Evolutionary conservation across 2,797 vertebrate species (phyloP).

Genomic region (Paedocypris micromegethes): DNA sequence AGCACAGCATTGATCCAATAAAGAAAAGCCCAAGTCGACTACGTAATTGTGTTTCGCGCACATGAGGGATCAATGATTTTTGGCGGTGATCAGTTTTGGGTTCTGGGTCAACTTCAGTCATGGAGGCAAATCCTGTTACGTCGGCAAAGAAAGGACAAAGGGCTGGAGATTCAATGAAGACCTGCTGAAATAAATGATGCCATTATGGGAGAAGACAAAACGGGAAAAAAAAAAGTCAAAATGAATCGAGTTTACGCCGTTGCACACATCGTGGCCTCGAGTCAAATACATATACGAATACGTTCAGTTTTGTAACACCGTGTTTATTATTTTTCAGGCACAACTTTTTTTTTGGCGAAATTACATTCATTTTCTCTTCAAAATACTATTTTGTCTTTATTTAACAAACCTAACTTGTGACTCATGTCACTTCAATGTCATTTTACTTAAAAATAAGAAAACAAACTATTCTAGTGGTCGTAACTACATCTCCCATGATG

Average conservation of each 20-base stretch:
- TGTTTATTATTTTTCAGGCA: no score
- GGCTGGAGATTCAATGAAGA: constrained; percentile 16
- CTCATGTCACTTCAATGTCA: no score
- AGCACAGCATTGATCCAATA: constrained; percentile 62
- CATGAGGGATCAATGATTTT: constrained; percentile 56
- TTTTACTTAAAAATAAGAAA: no score
- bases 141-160: constrained; percentile 8
- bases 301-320: no score
- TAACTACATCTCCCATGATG: no score
- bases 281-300: no score
- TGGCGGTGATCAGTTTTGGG: constrained; percentile 3
- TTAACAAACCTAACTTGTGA: no score
- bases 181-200: constrained; percentile 16
- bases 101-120: constrained; percentile 38
- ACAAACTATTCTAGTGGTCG: no score
- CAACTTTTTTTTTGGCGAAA: no score
- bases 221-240: neutral
- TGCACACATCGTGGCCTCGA: no score
- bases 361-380: no score
- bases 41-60: constrained; percentile 39
- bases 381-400: no score
- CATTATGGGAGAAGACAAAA: neutral
- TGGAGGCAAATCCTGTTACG: constrained; percentile 7
- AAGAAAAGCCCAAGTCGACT: constrained; percentile 45
- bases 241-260: neutral